These are phyloP conservation scores for Smutsia temminckii DNA, from an alignment of 2,797 vertebrate genomes.

Conservation along the genomic window DNA sequence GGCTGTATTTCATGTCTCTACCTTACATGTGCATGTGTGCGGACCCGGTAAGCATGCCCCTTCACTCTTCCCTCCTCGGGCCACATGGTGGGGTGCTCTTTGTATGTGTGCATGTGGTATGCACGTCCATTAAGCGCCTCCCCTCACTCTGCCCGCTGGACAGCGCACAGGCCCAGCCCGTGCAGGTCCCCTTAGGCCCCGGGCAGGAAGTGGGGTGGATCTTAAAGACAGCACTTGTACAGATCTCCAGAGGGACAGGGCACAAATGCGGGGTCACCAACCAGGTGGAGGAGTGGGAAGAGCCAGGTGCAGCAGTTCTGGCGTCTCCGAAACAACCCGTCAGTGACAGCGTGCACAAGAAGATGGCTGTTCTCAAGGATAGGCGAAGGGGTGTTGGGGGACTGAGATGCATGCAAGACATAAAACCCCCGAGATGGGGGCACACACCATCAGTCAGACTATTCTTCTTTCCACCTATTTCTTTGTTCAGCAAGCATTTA, in stretches of 20 bases:
- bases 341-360: not conserved
- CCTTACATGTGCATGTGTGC: not conserved
- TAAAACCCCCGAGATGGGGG: not conserved
- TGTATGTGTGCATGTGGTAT: not conserved
- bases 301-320: not conserved
- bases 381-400: too few species aligned
- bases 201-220: not conserved
- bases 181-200: not conserved
- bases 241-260: not conserved
- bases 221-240: not conserved
- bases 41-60: rapidly evolving
- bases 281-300: not conserved
- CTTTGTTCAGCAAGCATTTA: not conserved
- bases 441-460: not conserved
- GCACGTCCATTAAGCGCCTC: not conserved
- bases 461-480: not conserved
- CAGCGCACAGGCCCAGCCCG: not conserved
- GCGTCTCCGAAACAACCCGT: not conserved
- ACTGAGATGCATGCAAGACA: too few species aligned
- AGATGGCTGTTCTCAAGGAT: not conserved
- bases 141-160: not conserved
- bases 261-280: not conserved
- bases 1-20: not conserved
- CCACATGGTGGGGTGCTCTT: not conserved
- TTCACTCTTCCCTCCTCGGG: not conserved